These are phyloP conservation scores for Drusus annulatus DNA, from an alignment of 1,140 invertebrate genomes.

Conservation along the genomic window DNA sequence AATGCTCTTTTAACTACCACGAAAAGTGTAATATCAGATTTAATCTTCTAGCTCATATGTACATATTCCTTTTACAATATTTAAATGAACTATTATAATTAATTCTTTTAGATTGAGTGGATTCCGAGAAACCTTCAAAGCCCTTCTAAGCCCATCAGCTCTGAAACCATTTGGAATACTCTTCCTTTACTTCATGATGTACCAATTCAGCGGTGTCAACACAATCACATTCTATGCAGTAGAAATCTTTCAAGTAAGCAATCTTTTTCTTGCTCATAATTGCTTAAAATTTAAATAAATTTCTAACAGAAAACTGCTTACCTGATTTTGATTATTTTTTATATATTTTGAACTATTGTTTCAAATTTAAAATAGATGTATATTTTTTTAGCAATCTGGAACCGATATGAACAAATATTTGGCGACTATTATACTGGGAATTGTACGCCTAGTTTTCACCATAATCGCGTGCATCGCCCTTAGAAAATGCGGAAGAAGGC, in stretches of 20 bases:
- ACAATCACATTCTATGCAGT: slow-evolving; percentile 86
- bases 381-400: slow-evolving; percentile 73
- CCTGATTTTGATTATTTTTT: no score
- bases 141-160: slow-evolving; percentile 74
- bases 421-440: slow-evolving; percentile 79
- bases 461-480: slow-evolving; percentile 76
- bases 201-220: slow-evolving; percentile 83
- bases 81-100: no score
- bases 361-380: no score
- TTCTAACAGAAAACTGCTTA: no score
- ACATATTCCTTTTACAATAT: no score
- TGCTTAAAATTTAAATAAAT: no score
- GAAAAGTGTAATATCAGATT: no score
- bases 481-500: slow-evolving; percentile 75
- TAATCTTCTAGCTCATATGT: no score
- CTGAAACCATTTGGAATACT: slow-evolving; percentile 78
- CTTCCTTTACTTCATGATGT: slow-evolving; percentile 79
- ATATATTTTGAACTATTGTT: slow-evolving; percentile 11
- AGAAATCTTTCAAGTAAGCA: slow-evolving; percentile 77
- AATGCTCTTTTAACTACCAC: no score
- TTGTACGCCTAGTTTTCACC: slow-evolving; percentile 75
- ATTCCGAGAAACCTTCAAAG: slow-evolving; percentile 72
- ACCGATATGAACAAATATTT: slow-evolving; percentile 75
- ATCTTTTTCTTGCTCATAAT: no score
- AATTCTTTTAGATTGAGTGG: slow-evolving; percentile 68